Evolutionary conservation across 2,888 invertebrate genomes (phyloP), one percentile per base, ranked within the genome.

Genomic region (Drosophila tanythrix): DNA sequence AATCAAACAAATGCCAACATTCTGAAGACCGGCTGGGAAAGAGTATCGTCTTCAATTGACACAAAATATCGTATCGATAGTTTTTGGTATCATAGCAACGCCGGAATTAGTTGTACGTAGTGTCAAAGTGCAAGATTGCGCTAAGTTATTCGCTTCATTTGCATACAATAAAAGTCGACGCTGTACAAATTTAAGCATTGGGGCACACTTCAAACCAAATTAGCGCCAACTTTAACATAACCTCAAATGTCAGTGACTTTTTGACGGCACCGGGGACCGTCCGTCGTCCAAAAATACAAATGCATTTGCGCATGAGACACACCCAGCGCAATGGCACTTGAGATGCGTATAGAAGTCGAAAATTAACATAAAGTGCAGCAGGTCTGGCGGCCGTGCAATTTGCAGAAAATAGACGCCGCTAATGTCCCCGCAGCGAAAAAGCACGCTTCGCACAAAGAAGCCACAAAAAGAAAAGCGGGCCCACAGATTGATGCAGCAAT

Each of bases 371-470:
- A 33, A 63, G 21, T 51, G n/a, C 52, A 59, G 38, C 50, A 60
- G 25, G 57, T 53, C 50, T 55, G 43, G 8, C 29, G 3, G 25
- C 33, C 5, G 25, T 59, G 33, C 18, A 8, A 25, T 43, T 27
- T 57, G 11, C 38, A 53, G 50, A 88, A 85, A 79, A 85, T 81
- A 82, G 83, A 88, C 89, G 90, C 83, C 84, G 81, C 63, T 57
- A 62, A 58, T 62, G 50, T 58, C 8, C 53, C 46, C 43, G 31
- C 52, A 53, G 36, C 50, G 46, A 60, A 74, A 82, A 82, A 90
- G 89, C 90, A 89, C 90, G 90, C 88, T 79, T 79, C 82, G 62
- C 68, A 79, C 73, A 79, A 78, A 78, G 85, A 87, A 85, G 83
- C 88, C 87, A 82, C 84, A 83, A 85, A 83, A 88, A 77, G 75